Conservation (phyloP, 2,888 invertebrate genomes). For the Cepaea hortensis region DNA sequence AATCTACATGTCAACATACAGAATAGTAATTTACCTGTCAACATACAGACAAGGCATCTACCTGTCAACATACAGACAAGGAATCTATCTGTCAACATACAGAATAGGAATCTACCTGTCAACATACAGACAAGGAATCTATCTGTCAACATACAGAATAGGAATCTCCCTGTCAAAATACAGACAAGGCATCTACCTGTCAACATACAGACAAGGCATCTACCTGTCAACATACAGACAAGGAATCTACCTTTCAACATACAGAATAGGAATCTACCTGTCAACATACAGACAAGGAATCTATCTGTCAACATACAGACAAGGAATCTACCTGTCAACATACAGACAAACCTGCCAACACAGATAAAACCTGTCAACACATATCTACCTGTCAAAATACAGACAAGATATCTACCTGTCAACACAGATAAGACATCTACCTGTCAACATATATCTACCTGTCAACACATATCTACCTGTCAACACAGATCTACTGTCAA, state of each 20-base stretch:
- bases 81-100: constrained; percentile 4
- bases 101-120: no score
- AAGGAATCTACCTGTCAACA: background rate
- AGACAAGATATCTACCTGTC: background rate
- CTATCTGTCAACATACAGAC: background rate
- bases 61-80: background rate
- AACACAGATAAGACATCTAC: background rate
- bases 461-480: no score
- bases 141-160: background rate
- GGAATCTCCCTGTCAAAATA: background rate
- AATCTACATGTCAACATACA: background rate
- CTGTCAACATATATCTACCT: background rate
- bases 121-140: background rate
- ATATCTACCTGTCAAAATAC: background rate
- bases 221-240: background rate
- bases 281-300: no score
- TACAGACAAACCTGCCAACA: background rate
- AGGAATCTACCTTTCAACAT: background rate
- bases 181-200: background rate
- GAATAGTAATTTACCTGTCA: background rate
- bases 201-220: background rate
- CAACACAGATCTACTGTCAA: no score
- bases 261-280: no score
- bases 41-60: background rate
- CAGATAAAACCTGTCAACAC: background rate